Evolutionary conservation across 2,888 invertebrate genomes (phyloP).

Genomic region (Terebella lapidaria): DNA sequence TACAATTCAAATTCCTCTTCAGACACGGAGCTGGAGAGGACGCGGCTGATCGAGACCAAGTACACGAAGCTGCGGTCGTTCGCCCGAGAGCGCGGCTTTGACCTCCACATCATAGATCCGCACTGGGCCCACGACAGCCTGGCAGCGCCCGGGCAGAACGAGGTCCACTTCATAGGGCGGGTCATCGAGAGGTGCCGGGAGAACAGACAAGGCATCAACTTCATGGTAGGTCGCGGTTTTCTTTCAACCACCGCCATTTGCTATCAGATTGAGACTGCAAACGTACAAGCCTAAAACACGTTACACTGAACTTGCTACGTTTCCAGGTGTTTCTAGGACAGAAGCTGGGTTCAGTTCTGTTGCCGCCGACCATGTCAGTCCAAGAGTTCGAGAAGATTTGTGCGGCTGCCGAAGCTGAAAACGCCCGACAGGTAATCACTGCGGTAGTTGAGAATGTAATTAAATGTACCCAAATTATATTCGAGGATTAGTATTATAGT

Average conservation of each 20-base stretch:
- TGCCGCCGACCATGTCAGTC: slow-evolving; percentile 49
- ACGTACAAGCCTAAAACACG: no score
- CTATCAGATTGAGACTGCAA: no score
- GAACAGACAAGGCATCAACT: slow-evolving; percentile 23
- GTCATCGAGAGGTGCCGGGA: slow-evolving; percentile 22
- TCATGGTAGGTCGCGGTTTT: slow-evolving; percentile 10
- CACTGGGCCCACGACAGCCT: slow-evolving; percentile 40
- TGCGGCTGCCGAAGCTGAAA: slow-evolving; percentile 9
- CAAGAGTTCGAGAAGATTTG: slow-evolving; percentile 47
- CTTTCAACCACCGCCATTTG: no score
- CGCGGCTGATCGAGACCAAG: background rate
- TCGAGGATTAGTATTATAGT: no score
- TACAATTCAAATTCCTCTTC: no score
- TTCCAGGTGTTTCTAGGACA: slow-evolving; percentile 54
- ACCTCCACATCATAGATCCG: slow-evolving; percentile 45
- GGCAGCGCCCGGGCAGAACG: slow-evolving; percentile 34
- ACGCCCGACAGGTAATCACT: background rate
- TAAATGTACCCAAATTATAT: no score
- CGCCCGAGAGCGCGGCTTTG: slow-evolving; percentile 32
- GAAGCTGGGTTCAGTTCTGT: slow-evolving; percentile 50
- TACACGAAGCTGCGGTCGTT: slow-evolving; percentile 2
- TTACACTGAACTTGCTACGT: slow-evolving; percentile 1
- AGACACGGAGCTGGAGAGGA: background rate
- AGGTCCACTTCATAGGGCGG: slow-evolving; percentile 24
- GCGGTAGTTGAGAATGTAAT: no score